phyloP scores from a whole-genome alignment of 2,888 invertebrate species.

The Pyrrhosoma nymphula region DNA sequence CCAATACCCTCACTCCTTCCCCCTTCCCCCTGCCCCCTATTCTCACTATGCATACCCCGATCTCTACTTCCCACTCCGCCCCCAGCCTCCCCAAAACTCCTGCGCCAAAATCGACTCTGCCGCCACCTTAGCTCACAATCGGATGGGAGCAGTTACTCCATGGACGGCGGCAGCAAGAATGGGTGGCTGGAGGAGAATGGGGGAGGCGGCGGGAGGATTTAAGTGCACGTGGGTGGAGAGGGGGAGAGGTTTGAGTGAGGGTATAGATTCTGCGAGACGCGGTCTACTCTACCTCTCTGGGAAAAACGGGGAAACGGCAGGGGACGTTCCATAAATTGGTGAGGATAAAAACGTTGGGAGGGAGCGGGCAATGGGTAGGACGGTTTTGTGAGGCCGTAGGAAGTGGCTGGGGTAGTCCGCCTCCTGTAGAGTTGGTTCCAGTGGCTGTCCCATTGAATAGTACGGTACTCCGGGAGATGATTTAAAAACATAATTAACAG shows the following conservation, averaged over 20 bases:
- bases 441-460: no score
- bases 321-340: neutral
- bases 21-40: neutral
- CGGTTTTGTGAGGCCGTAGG: neutral
- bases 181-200: neutral
- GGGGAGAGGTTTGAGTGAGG: neutral
- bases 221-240: neutral
- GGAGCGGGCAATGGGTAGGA: neutral
- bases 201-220: neutral
- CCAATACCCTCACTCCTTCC: neutral
- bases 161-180: neutral
- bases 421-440: no score
- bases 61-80: neutral
- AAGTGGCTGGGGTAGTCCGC: no score
- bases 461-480: no score
- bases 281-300: neutral
- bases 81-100: neutral
- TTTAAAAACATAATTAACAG: no score
- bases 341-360: neutral
- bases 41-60: no score
- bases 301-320: neutral
- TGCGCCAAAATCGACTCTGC: neutral
- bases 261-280: neutral
- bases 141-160: neutral
- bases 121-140: neutral